Base-by-base conservation (phyloP, 2,888 invertebrate species). In the Luffia ferchaultella region DNA sequence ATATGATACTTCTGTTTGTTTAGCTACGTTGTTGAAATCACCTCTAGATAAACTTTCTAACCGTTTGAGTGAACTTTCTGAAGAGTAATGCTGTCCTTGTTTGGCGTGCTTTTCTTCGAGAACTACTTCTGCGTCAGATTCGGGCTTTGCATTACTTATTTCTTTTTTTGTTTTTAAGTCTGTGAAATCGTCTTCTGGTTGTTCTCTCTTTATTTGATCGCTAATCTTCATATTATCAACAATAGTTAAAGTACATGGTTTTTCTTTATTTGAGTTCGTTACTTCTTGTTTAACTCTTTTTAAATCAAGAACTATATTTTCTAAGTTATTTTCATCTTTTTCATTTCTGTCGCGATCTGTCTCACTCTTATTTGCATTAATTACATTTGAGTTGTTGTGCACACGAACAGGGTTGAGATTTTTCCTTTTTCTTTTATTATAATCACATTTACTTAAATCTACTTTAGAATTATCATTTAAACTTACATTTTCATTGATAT, bases 351-450 rank as follows among this genome's bases (percentile, higher is more conserved):
- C 60, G 45, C 17, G 47, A 48, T 50, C 47, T 48, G 51, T 49
- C 17, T 58, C 56, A 17, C 52, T 53, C 46, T 56, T 53, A 20
- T 64, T 59, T 42, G 60, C 58, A 53, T 62, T 68, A 47, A 70
- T 70, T 2, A 62, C 55, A 18, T 58, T 58, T 46, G 64, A 64
- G 49, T 62, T 69, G 50, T 70, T 75, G n/a, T 93, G 89, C 65
- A 93, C 90, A 55, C 93, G 87, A 1, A 92, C 93, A 0, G 96
- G 96, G 68, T 96, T 95, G 60, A 93, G 90, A 61, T 91, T 95
- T 77, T 96, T 96, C 20, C 96, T 86, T 73, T 96, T 96, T 50
- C 95, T 85, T 64, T 91, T 92, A 63, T 87, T 89, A n/a, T 90
- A 87, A 62, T 88, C 87, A 20, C 85, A 82, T 54, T 78, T 85